A percentile compares a stretch with the other conserved stretches of the same genome.
Evolutionary conservation across 2,113 vertebrate genomes (phyloP).

Genomic region (Vombatus ursinus): DNA sequence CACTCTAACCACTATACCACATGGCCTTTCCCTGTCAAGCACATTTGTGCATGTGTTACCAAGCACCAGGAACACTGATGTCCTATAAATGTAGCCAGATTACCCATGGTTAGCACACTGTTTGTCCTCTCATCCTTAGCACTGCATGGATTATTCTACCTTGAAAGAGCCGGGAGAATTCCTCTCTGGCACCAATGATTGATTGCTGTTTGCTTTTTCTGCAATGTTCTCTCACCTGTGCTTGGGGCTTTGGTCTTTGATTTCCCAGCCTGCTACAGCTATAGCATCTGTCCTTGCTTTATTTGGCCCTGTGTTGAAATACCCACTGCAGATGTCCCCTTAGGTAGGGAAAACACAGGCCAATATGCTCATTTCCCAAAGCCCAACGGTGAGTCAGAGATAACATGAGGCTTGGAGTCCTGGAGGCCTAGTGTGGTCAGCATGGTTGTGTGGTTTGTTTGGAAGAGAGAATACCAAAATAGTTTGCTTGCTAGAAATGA

Average conservation of each 20-base stretch:
- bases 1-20: not conserved
- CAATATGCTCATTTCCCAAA: not conserved
- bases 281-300: not conserved
- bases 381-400: not conserved
- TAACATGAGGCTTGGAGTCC: slow-evolving; percentile 20
- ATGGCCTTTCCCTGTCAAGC: slow-evolving; percentile 20
- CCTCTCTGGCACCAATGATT: not conserved
- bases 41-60: not conserved
- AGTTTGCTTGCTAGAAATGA: not conserved
- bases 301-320: not conserved
- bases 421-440: not conserved
- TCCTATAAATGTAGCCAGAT: not conserved
- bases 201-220: not conserved
- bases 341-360: not conserved
- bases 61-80: not conserved
- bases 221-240: not conserved
- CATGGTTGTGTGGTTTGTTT: not conserved
- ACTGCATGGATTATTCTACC: not conserved
- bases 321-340: not conserved
- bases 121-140: not conserved
- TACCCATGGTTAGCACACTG: not conserved
- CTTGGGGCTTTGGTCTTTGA: not conserved
- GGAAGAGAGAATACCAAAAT: slow-evolving; percentile 1
- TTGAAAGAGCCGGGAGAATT: not conserved
- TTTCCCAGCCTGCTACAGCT: not conserved